Evolutionary conservation across 1,140 invertebrate species (phyloP).

Genomic region (Homalodisca vitripennis): DNA sequence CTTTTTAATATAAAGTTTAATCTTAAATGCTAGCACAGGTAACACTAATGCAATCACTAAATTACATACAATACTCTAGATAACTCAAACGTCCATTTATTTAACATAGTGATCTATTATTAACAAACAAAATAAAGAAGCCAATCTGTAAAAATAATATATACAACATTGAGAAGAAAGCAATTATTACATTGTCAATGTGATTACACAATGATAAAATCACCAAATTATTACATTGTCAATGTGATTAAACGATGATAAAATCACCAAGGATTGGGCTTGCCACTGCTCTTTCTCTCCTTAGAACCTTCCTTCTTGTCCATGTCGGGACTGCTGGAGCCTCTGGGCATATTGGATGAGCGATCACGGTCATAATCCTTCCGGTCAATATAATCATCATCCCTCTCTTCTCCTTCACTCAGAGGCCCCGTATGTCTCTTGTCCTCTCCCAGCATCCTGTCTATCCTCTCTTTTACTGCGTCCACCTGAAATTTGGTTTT

Average conservation of each 20-base stretch:
- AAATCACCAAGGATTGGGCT: conserved; percentile 16
- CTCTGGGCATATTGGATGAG: conserved; percentile 1
- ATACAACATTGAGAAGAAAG: background rate
- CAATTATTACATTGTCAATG: too few relatives aligned
- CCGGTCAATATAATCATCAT: conserved; percentile 52
- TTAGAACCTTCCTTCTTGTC: background rate
- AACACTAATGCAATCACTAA: conserved; percentile 6
- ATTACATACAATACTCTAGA: background rate
- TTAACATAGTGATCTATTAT: background rate
- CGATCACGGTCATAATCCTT: conserved; percentile 35
- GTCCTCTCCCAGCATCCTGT: conserved; percentile 55
- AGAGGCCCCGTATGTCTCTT: conserved; percentile 61
- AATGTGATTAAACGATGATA: too few relatives aligned
- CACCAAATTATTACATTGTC: too few relatives aligned
- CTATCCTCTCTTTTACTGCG: conserved; percentile 60
- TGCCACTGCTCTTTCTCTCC: conserved; percentile 10
- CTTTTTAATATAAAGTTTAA: background rate
- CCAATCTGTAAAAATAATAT: background rate
- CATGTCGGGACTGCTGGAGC: background rate
- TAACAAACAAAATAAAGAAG: background rate
- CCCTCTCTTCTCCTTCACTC: conserved; percentile 69
- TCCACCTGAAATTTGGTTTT: too few relatives aligned
- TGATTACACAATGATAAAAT: too few relatives aligned
- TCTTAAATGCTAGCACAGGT: conserved; percentile 2
- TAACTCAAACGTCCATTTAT: too few relatives aligned